Base-by-base conservation (phyloP, 2,888 invertebrate genomes). In the Tetragonisca angustula region DNA sequence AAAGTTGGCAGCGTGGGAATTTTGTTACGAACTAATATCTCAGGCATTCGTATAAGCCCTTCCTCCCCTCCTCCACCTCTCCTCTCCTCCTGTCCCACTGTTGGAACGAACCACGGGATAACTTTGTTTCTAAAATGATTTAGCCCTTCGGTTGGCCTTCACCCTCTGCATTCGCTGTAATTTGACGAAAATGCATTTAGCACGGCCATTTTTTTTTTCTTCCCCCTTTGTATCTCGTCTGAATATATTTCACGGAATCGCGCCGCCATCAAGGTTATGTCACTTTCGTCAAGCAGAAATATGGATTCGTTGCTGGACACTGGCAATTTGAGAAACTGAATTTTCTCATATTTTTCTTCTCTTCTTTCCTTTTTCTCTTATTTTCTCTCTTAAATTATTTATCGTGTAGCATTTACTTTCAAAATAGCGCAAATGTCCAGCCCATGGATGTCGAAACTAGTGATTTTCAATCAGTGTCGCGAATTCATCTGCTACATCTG, bases 21-120 rank as follows among this genome's bases (percentile, higher is more conserved):
- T 83, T 83, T 76, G 82, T 83, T 83, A 81, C 75, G 71, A 83
- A 76, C 82, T 83, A 81, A 82, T 83, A 83, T 83, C 81, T 75
- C 56, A 83, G 81, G 81, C 68, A 83, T 83, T 81, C 75, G 81
- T 76, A 71, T 81, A 76, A 81, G 54, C 81, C 43, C 56, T 21
- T 27, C 27, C 27, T 2, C 27, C 2, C 43, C 43, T 9, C 43
- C 9, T 9, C 9, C 43, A 2, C 9, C 43, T 11, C 11, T 11
- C 43, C 9, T 1, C 43, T 9, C 43, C 9, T 1, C 9, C 43
- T 43, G 1, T 11, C 43, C 43, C 43, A 43, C 43, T 43, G 69
- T n/a, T 49, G 75, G 71, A 70, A 68, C 62, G 82, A 68, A 71
- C 81, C 67, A 32, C 61, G 36, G 54, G 67, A 50, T 54, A 76